Percentiles rank a stretch among this genome's conserved stretches.
These are phyloP conservation scores for Metopia argyrocephala DNA, from an alignment of 2,888 invertebrate species.

Conservation along the genomic window DNA sequence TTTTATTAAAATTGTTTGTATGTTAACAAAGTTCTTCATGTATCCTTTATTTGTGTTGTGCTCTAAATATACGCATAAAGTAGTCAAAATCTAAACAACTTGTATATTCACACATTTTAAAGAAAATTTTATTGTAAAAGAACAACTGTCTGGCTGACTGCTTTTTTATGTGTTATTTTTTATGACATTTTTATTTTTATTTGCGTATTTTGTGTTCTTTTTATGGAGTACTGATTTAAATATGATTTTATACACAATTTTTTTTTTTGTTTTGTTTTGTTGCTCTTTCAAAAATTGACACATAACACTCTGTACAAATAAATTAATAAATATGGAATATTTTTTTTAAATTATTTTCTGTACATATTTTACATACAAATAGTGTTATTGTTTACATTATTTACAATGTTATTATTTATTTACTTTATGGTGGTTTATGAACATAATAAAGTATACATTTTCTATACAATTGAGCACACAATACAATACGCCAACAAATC, in stretches of 20 bases:
- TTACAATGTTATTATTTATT: conserved; percentile 60
- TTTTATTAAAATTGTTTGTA: background rate
- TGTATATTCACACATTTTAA: no score
- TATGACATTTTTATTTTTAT: no score
- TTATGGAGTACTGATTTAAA: no score
- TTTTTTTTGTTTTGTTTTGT: no score
- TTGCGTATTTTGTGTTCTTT: no score
- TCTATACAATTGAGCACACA: conserved; percentile 47
- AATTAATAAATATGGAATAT: no score
- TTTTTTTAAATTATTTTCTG: no score
- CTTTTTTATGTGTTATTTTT: background rate
- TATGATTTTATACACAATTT: no score
- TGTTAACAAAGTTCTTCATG: background rate
- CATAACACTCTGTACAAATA: no score
- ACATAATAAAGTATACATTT: conserved; percentile 53
- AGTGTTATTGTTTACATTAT: conserved; percentile 43
- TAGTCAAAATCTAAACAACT: background rate
- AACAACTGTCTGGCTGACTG: background rate
- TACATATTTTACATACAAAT: conserved; percentile 35
- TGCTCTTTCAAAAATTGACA: no score
- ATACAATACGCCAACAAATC: background rate
- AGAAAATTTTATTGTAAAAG: background rate
- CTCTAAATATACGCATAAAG: background rate
- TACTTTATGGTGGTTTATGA: conserved; percentile 56
- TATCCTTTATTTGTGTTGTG: conserved; percentile 12